Base-by-base conservation (phyloP, 2,797 vertebrate genomes). In the Melanotaenia parkinsoni region DNA sequence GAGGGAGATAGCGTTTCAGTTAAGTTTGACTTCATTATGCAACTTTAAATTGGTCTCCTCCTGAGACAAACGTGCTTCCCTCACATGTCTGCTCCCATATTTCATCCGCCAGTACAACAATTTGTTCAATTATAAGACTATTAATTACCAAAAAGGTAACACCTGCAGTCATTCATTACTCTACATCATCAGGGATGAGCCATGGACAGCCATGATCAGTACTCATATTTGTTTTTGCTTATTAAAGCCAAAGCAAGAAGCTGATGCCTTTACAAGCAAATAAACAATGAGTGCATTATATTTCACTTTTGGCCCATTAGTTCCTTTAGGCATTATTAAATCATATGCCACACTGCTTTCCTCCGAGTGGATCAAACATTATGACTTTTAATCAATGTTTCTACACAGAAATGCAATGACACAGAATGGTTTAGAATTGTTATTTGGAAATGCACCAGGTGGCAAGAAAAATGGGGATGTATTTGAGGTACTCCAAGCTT, bases 121-220 rank as follows among this genome's bases (percentile, higher is more conserved):
- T 94, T 92, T 90, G 78, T 89, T 83, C 88, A 93, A 94, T 94
- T 94, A 93, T 69, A 81, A 76, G 64, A 83, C 82, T 81, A 92
- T 93, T 92, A 89, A 94, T 93, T 90, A 89, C 43, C 79, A 86
- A 86, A 91, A 91, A 91, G 63, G 50, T 73, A 92, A 87, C 90
- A 93, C 88, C 91, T 94, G 91, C 85, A 92, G 86, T 82, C 84
- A 90, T 93, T 91, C 87, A 90, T 93, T 91, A 90, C 77, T 68
- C 22, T 64, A 77, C 66, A 85, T 76, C 76, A 81, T 87, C 76
- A 79, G 30, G 69, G 24, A 77, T 50, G 45, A 77, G 69, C 61
- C 68, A 69, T 77, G 70, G 83, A 79, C 74, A 85, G 47, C 32
- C 71, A 62, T 79, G 71, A 91, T 90, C 80, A 81, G 84, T 82